These are phyloP conservation scores for Drosophila meridiana DNA, from an alignment of 2,888 invertebrate genomes.

Conservation along the genomic window DNA sequence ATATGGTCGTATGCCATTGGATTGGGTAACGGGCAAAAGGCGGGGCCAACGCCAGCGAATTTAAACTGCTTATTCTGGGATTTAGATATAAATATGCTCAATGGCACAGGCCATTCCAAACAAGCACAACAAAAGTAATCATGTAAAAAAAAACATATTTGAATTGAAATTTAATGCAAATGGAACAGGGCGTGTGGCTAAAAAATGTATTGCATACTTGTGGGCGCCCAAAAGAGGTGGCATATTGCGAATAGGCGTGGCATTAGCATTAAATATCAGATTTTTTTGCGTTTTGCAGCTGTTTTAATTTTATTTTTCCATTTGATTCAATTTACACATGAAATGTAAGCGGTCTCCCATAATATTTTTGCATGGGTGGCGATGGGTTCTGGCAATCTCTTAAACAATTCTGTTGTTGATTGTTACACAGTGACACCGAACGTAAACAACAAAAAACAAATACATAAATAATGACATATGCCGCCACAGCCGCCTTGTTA, in stretches of 20 bases:
- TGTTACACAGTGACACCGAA: constrained; percentile 40
- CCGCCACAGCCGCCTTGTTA: constrained; percentile 19
- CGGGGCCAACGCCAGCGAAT: constrained; percentile 53
- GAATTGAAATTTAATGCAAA: constrained; percentile 81
- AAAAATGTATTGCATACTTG: constrained; percentile 60
- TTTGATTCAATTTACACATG: constrained; percentile 53
- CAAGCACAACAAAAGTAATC: constrained; percentile 51
- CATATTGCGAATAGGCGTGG: constrained; percentile 28
- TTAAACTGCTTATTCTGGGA: constrained; percentile 75
- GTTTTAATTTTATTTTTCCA: constrained; percentile 5
- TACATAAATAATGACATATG: constrained; percentile 68
- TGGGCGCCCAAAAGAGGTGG: constrained; percentile 23
- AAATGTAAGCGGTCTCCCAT: constrained; percentile 6
- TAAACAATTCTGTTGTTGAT: constrained; percentile 29
- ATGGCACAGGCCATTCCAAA: constrained; percentile 39
- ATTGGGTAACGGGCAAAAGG: neutral
- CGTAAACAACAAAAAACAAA: constrained; percentile 39
- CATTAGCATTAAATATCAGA: constrained; percentile 42
- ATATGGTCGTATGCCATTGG: constrained; percentile 58
- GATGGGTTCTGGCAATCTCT: constrained; percentile 26
- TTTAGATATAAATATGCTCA: constrained; percentile 73
- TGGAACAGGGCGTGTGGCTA: constrained; percentile 31
- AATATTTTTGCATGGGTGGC: constrained; percentile 4
- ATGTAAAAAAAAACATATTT: constrained; percentile 55
- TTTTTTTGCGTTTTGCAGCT: constrained; percentile 24